Base-by-base conservation (phyloP, 2,888 invertebrate species). In the Limenitis arthemis region DNA sequence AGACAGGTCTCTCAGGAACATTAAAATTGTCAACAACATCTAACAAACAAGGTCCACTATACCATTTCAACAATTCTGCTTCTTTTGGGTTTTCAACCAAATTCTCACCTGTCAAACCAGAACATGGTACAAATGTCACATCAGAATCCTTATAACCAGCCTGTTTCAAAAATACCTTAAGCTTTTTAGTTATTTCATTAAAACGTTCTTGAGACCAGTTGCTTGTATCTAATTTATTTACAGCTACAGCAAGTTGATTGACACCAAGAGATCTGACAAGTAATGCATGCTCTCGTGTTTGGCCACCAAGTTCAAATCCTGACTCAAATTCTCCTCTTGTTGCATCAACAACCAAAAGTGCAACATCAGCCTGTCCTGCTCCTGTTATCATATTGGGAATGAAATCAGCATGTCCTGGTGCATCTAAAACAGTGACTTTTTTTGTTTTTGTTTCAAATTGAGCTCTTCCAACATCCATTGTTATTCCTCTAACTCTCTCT, bases 351-450 rank as follows among this genome's bases (percentile, higher is more conserved):
- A 99, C 99, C 28, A 99, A 82, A 33, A 99, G 86, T 9, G 98
- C 98, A 1, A 97, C 98, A 85, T 99, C 99, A 3, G 99, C 99
- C 79, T 99, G 98, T 0, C 97, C 95, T 2, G 99, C 98, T 11
- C 99, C 99, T 9, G 95, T 95, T 63, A 99, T 99, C 99, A 99
- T 99, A 69, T 99, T 99, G 2, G 99, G 99, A 71, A 99, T 99
- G 72, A 99, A 99, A 77, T 99, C 99, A 74, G 96, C 97, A 77
- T 99, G 99, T 0, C 99, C 99, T 0, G 99, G 99, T 31, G 99
- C 98, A 88, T 99, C 99, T 52, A 99, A 84, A 42, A 99, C 83
- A 0, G 93, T 94, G 0, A 95, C 91, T 77, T 85, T 86, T 82
- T 96, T 96, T 4, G 91, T 90, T 49, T 91, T 89, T 0, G 98